These are phyloP conservation scores for Homarus americanus DNA, from an alignment of 1,140 invertebrate genomes.

Conservation along the genomic window DNA sequence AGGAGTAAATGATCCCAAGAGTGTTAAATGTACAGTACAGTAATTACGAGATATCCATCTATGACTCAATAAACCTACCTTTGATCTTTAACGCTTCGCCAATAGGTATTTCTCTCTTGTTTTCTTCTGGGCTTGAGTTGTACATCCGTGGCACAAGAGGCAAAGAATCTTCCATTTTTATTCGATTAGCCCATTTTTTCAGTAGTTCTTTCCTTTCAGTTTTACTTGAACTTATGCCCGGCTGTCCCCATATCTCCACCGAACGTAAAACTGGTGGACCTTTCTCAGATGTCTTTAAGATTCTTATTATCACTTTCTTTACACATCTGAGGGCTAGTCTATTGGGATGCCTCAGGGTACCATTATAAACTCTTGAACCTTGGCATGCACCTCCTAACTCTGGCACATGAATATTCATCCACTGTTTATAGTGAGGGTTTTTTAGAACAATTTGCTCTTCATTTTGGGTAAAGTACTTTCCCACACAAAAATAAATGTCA, in stretches of 20 bases:
- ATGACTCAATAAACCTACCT: slow-evolving; percentile 38
- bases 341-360: slow-evolving; percentile 52
- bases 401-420: slow-evolving; percentile 42
- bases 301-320: slow-evolving; percentile 42
- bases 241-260: slow-evolving; percentile 61
- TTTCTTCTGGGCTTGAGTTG: slow-evolving; percentile 45
- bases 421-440: slow-evolving; percentile 56
- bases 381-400: neutral
- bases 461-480: slow-evolving; percentile 47
- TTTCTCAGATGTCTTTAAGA: slow-evolving; percentile 33
- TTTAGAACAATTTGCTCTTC: slow-evolving; percentile 36
- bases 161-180: neutral
- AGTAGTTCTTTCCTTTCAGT: slow-evolving; percentile 25
- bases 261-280: slow-evolving; percentile 45
- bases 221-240: slow-evolving; percentile 45
- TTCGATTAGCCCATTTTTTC: slow-evolving; percentile 17
- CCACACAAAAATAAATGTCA: slow-evolving; percentile 56
- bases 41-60: too few species aligned
- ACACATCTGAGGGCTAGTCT: slow-evolving; percentile 41
- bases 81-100: neutral
- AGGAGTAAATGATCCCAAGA: too few species aligned
- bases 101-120: neutral
- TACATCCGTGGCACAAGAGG: slow-evolving; percentile 37
- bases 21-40: too few species aligned
- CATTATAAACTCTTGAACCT: neutral